Percentiles rank a stretch among this genome's conserved stretches.
Conservation (phyloP, 1,140 invertebrate species). For the Telenomus remus region DNA sequence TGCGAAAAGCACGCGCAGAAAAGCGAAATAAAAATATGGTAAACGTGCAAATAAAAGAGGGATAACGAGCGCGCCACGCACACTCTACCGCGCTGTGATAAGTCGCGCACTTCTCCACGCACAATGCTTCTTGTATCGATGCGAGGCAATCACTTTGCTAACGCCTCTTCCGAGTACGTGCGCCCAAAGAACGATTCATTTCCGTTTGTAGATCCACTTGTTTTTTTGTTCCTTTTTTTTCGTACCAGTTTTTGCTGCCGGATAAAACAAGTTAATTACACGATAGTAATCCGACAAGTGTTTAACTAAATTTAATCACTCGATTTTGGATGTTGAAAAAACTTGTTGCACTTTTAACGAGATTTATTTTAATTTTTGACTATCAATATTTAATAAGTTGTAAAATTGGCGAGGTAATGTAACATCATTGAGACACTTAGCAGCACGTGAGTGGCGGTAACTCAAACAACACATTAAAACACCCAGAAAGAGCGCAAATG, state of each 20-base stretch:
- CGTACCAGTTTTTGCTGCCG: too few relatives aligned
- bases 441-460: not conserved
- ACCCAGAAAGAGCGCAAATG: not conserved
- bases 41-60: conserved; percentile 29
- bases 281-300: too few relatives aligned
- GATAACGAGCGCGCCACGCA: conserved; percentile 8
- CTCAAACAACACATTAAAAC: not conserved
- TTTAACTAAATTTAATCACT: too few relatives aligned
- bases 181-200: not conserved
- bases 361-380: too few relatives aligned
- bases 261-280: too few relatives aligned
- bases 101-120: not conserved
- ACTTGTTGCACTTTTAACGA: too few relatives aligned
- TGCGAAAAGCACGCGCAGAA: conserved; percentile 35
- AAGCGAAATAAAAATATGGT: conserved; percentile 33
- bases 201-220: not conserved
- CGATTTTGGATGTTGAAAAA: too few relatives aligned
- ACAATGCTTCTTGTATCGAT: conserved; percentile 6
- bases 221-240: not conserved
- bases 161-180: not conserved
- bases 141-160: conserved; percentile 1
- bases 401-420: too few relatives aligned
- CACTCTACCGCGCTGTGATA: not conserved
- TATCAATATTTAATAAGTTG: too few relatives aligned
- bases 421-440: not conserved